Conservation (phyloP, 23 tunicate species). For the Oikopleura dioica region DNA sequence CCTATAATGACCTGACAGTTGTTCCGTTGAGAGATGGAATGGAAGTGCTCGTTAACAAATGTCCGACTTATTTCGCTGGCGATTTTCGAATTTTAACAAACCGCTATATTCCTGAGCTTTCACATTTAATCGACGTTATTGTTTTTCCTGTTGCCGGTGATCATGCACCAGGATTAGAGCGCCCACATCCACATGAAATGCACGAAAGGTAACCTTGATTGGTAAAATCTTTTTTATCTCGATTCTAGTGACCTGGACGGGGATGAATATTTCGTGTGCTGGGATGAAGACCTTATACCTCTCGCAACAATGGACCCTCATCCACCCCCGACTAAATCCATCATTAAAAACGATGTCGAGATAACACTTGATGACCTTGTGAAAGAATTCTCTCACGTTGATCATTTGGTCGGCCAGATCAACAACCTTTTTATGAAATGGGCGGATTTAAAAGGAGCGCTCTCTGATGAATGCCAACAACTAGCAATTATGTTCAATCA, state of each 20-base stretch:
- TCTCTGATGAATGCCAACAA: background rate
- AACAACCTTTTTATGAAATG: background rate
- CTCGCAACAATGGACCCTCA: background rate
- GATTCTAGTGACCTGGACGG: conserved; percentile 4
- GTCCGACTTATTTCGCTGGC: conserved; percentile 5
- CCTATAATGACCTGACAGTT: background rate
- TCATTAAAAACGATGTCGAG: background rate
- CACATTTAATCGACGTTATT: background rate
- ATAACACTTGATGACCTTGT: background rate
- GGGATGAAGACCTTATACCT: background rate
- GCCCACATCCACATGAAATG: conserved; percentile 8
- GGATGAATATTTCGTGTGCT: conserved; percentile 9
- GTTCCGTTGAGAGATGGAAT: background rate
- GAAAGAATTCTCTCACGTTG: background rate
- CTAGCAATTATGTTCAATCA: background rate
- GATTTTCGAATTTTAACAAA: background rate
- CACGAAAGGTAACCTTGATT: conserved; percentile 1
- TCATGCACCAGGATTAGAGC: background rate
- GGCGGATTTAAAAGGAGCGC: conserved; percentile 1
- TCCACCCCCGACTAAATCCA: background rate
- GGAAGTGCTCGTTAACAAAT: background rate
- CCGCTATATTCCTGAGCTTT: conserved; percentile 1
- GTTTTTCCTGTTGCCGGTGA: conserved; percentile 6
- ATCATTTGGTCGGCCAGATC: background rate
- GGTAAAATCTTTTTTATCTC: background rate